Evolutionary conservation across 2,797 vertebrate genomes (phyloP).

Genomic region (Acrossocheilus fasciatus): DNA sequence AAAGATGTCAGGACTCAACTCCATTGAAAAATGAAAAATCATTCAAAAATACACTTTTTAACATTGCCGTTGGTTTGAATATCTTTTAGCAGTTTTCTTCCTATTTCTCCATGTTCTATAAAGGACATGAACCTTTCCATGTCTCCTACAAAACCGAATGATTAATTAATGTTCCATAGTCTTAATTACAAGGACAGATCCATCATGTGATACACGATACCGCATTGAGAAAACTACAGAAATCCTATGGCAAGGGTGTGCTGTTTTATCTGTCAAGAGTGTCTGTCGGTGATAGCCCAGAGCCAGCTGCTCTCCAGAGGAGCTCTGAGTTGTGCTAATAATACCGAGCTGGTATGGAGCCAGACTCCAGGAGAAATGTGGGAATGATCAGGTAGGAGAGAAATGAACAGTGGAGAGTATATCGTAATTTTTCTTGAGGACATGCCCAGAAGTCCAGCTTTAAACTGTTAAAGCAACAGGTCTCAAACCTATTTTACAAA

Average conservation of each 20-base stretch:
- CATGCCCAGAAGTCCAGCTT: slow-evolving; percentile 26
- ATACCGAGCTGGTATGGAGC: slow-evolving; percentile 66
- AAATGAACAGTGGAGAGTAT: slow-evolving; percentile 23
- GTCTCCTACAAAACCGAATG: slow-evolving; percentile 65
- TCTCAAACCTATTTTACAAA: slow-evolving; percentile 5
- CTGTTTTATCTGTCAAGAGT: slow-evolving; percentile 77
- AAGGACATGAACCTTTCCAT: slow-evolving; percentile 68
- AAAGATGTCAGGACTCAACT: neutral
- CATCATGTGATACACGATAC: slow-evolving; percentile 76
- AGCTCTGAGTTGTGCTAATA: slow-evolving; percentile 67
- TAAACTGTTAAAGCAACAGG: neutral
- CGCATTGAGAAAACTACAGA: slow-evolving; percentile 73
- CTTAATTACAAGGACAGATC: slow-evolving; percentile 74
- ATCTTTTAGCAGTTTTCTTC: neutral
- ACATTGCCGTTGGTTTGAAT: neutral
- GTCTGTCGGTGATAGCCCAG: slow-evolving; percentile 76
- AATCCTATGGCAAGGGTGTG: slow-evolving; percentile 73
- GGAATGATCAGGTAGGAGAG: slow-evolving; percentile 48
- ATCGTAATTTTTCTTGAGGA: slow-evolving; percentile 41
- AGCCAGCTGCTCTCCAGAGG: slow-evolving; percentile 64
- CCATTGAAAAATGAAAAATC: neutral
- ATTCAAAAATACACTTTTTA: neutral
- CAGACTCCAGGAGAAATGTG: slow-evolving; percentile 59
- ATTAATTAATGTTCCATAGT: slow-evolving; percentile 78
- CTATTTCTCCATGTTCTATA: neutral